Evolutionary conservation across 2,797 vertebrate species (phyloP).

Genomic region (Artibeus lituratus): DNA sequence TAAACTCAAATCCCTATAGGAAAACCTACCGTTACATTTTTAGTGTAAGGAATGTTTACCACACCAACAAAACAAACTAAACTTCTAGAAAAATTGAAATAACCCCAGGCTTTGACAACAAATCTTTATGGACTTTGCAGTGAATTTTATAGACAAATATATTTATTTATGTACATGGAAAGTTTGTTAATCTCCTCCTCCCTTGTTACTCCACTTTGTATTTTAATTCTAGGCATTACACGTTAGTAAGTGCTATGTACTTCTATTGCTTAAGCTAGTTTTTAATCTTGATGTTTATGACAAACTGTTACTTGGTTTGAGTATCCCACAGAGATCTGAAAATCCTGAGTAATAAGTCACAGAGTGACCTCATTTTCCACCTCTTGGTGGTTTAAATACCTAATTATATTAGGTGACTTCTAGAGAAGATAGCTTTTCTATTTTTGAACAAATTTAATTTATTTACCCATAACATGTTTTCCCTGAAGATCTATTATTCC

Average conservation of each 20-base stretch:
- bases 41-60: not conserved
- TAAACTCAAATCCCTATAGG: not conserved
- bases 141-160: not conserved
- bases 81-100: not conserved
- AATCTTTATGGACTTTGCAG: not conserved
- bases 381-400: not conserved
- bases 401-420: not conserved
- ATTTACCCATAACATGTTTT: not conserved
- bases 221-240: not conserved
- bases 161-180: not conserved
- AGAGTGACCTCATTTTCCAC: not conserved
- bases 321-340: not conserved
- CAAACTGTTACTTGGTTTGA: not conserved
- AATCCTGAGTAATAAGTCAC: not conserved
- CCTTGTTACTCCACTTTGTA: not conserved
- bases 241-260: not conserved
- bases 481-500: not conserved
- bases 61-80: not conserved
- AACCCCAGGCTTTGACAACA: not conserved
- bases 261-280: not conserved
- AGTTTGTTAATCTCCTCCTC: not conserved
- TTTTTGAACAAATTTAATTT: constrained; percentile 27
- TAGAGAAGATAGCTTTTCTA: not conserved
- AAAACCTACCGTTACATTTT: not conserved
- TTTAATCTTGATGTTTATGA: not conserved